phyloP scores from a whole-genome alignment of 2,888 invertebrate genomes.

The Dolomedes plantarius region DNA sequence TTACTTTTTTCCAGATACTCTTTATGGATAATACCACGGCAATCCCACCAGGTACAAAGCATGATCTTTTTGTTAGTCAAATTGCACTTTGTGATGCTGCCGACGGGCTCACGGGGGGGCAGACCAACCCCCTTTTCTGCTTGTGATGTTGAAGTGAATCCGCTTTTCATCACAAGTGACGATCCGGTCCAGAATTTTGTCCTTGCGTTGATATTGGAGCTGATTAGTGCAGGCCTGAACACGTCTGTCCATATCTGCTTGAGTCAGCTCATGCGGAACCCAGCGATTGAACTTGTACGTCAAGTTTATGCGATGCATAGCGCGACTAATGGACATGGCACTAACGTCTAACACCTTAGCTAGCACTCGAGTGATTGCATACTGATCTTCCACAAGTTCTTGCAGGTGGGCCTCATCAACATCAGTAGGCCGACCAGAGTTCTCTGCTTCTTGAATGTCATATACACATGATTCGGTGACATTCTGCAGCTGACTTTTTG shows the following conservation, averaged over 20 bases:
- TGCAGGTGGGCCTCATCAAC: background rate
- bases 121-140: background rate
- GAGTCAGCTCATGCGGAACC: too few species aligned
- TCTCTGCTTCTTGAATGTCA: background rate
- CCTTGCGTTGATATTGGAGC: too few species aligned
- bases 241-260: background rate
- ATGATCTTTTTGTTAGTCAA: background rate
- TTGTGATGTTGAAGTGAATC: background rate
- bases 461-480: too few species aligned
- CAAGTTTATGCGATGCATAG: background rate
- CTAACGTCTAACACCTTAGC: too few species aligned
- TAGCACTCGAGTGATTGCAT: background rate
- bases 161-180: too few species aligned
- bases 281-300: too few species aligned
- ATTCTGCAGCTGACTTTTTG: too few species aligned
- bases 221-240: background rate
- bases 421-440: background rate
- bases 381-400: background rate
- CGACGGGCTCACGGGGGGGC: background rate
- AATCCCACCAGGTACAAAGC: background rate
- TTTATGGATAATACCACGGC: slow-evolving; percentile 1
- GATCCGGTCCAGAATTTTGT: too few species aligned
- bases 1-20: background rate
- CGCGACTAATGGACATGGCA: background rate
- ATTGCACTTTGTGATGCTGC: background rate